Base-by-base conservation (phyloP, 2,797 vertebrate genomes). In the Macroramphosus scolopax region DNA sequence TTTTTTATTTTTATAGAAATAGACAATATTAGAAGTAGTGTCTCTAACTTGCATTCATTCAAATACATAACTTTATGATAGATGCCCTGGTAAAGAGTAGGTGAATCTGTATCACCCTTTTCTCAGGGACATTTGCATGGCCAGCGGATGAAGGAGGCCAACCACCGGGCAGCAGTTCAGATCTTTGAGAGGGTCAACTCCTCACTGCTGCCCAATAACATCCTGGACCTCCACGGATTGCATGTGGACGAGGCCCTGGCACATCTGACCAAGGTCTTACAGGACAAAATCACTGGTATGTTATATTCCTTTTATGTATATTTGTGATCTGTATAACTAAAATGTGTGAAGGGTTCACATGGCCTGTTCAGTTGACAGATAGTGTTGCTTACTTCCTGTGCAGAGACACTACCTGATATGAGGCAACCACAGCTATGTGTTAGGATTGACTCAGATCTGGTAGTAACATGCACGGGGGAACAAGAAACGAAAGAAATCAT, bases 221-320 rank as follows among this genome's bases (percentile, higher is more conserved):
- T 97, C 71, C 80, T 99, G 81, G 96, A 99, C 75, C 92, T 99
- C n/a, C 97, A 99, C 10, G 97, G 97, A 24, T 90, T 99, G 31
- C 97, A 98, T 51, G 95, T 99, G 20, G 87, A 92, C 12, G 96
- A 99, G 84, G 96, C 95, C 10, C 72, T 97, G 67, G 68, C 89
- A 53, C 93, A 95, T 44, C 76, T 99, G 61, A 78, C 59, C 8
- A 80, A 85, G 51, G 92, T 98, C 48, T 85, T 99, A 30, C 73
- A 89, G 46, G 86, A 91, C 44, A 98, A 98, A 86, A 89, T 75
- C 41, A 76, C 89, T 82, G 96, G 97, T 97, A 86, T 25, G 20
- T 3, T 6, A 22, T 3, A 3, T 22, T 6, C 20, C 20, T 3
- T 22, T 6, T 6, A 22, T 22, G 3, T 22, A 22, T 22, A 22